Percentiles rank a stretch among this genome's conserved stretches.
Conservation (phyloP, 1,140 invertebrate species). For the Megalopta genalis region DNA sequence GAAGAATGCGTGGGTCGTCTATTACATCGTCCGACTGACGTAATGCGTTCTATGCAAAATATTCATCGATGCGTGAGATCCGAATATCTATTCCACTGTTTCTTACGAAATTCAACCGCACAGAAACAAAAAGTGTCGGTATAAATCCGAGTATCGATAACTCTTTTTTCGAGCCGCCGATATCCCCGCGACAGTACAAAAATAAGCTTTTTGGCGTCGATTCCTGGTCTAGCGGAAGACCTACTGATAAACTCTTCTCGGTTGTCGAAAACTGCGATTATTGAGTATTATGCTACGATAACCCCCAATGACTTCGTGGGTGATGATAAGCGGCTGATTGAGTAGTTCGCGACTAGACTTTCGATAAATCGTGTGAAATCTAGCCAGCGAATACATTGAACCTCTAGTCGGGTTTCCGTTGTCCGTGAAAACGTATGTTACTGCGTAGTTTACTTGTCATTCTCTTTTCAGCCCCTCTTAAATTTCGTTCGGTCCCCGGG, state of each 20-base stretch:
- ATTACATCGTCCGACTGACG: constrained; percentile 2
- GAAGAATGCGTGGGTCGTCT: not conserved
- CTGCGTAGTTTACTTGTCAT: too few relatives aligned
- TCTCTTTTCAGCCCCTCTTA: not conserved
- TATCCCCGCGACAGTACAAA: too few relatives aligned
- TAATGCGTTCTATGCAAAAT: not conserved
- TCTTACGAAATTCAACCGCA: too few relatives aligned
- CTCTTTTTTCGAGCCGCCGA: too few relatives aligned
- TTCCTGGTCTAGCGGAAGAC: not conserved
- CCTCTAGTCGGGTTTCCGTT: not conserved
- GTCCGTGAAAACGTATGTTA: not conserved
- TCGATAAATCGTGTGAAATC: constrained; percentile 15
- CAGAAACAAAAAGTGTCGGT: too few relatives aligned
- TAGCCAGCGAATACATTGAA: not conserved
- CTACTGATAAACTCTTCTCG: constrained; percentile 12
- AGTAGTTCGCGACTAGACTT: not conserved
- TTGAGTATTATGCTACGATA: constrained; percentile 37
- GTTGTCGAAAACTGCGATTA: constrained; percentile 27
- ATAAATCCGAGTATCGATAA: too few relatives aligned
- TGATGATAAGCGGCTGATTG: constrained; percentile 38
- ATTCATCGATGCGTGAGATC: not conserved
- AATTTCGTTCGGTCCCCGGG: not conserved
- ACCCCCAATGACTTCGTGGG: constrained; percentile 23
- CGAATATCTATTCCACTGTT: too few relatives aligned
- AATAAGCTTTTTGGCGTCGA: too few relatives aligned